phyloP scores from a whole-genome alignment of 2,113 vertebrate species.

The Grallaria varia region DNA sequence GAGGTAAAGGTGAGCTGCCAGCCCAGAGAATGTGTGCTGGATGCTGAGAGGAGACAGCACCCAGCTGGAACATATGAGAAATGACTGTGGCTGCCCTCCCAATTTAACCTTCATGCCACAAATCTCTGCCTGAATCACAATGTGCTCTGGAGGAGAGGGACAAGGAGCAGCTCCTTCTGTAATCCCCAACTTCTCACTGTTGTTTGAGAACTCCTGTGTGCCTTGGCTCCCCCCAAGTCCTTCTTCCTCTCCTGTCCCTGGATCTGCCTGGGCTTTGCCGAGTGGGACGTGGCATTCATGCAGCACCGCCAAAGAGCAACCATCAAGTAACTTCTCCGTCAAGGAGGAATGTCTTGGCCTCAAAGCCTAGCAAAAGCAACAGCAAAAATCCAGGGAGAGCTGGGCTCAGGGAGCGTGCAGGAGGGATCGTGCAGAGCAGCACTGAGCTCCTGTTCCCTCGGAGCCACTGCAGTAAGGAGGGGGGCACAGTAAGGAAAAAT shows the following conservation, averaged over 20 bases:
- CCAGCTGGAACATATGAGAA: not conserved
- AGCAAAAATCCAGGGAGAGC: not conserved
- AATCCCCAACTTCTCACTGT: not conserved
- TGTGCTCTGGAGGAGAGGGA: not conserved
- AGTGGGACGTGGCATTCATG: not conserved
- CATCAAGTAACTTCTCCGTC: not conserved
- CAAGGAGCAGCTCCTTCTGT: not conserved
- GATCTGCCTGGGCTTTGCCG: not conserved
- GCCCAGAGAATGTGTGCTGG: not conserved
- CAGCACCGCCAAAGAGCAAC: not conserved
- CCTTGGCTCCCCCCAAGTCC: not conserved
- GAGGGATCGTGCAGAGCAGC: not conserved
- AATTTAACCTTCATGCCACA: not conserved
- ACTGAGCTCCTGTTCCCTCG: accelerated
- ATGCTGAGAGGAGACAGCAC: not conserved
- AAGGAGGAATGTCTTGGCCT: not conserved
- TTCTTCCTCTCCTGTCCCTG: not conserved
- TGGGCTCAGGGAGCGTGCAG: accelerated
- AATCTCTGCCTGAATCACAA: not conserved
- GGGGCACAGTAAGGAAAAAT: not conserved
- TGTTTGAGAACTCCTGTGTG: not conserved
- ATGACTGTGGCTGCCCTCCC: not conserved
- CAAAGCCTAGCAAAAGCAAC: not conserved
- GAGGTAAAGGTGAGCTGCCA: not conserved
- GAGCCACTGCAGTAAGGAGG: accelerated